These are phyloP conservation scores for Cebus imitator DNA, from an alignment of 2,113 vertebrate species.

Conservation along the genomic window DNA sequence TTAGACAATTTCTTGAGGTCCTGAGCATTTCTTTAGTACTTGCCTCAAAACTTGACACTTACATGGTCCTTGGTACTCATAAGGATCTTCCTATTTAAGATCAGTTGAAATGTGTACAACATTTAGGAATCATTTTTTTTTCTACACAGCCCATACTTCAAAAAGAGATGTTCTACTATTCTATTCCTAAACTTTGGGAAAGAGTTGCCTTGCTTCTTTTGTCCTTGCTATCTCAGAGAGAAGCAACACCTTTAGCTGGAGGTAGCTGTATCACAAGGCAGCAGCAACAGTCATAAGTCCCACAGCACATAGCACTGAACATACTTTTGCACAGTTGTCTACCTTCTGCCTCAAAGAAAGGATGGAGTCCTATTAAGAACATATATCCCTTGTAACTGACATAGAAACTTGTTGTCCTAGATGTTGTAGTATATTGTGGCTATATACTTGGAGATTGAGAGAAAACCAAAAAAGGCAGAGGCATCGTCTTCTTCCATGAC, in stretches of 20 bases:
- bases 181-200: background rate
- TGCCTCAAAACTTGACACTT: background rate
- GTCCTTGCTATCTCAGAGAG: background rate
- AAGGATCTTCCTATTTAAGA: background rate
- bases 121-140: background rate
- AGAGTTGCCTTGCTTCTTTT: accelerated
- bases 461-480: background rate
- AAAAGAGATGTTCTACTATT: background rate
- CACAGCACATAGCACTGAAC: background rate
- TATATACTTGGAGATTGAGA: background rate
- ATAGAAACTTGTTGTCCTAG: background rate
- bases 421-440: background rate
- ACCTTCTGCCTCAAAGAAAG: background rate
- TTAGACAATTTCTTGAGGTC: background rate
- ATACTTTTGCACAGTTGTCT: background rate
- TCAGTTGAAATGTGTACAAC: background rate
- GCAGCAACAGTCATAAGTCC: background rate
- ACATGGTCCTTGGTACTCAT: background rate
- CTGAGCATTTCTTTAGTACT: background rate
- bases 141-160: background rate
- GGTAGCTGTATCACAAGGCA: background rate
- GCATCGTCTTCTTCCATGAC: background rate
- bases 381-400: background rate
- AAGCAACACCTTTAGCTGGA: background rate
- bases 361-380: background rate